phyloP scores from a whole-genome alignment of 2,888 invertebrate species.

The Balanococcus diminutus region DNA sequence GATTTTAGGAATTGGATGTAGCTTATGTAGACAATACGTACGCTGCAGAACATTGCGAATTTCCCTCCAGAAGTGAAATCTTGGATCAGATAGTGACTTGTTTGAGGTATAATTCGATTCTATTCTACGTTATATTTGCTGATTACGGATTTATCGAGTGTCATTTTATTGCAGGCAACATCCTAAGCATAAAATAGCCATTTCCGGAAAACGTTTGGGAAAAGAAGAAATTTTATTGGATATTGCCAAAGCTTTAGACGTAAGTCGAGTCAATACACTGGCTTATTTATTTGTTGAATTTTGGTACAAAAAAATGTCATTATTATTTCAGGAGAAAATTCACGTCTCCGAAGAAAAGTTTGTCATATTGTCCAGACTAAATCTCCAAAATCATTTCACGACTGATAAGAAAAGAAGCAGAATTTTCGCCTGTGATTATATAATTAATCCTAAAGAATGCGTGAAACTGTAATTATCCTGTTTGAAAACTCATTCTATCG shows the following conservation, averaged over 20 bases:
- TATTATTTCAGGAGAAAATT: neutral
- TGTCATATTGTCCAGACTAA: neutral
- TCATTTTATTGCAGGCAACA: constrained; percentile 49
- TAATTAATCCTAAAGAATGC: constrained; percentile 20
- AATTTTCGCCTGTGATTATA: constrained; percentile 6
- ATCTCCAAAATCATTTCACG: neutral
- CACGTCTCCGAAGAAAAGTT: constrained; percentile 36
- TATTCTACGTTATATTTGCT: neutral
- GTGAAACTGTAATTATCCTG: neutral
- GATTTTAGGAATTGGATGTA: constrained; percentile 54
- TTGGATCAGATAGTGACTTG: constrained; percentile 48
- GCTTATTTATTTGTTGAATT: neutral
- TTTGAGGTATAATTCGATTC: constrained; percentile 51
- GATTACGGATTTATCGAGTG: neutral
- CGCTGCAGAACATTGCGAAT: constrained; percentile 56
- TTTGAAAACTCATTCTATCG: neutral
- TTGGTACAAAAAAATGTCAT: neutral
- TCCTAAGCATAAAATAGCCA: constrained; percentile 54
- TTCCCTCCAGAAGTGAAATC: constrained; percentile 54
- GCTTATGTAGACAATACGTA: constrained; percentile 56
- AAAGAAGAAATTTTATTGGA: constrained; percentile 56
- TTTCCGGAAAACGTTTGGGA: constrained; percentile 56
- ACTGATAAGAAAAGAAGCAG: neutral
- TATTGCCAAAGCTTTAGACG: constrained; percentile 37
- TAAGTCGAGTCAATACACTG: neutral